phyloP scores from a whole-genome alignment of 2,888 invertebrate genomes.

The Ormyrus nitidulus region DNA sequence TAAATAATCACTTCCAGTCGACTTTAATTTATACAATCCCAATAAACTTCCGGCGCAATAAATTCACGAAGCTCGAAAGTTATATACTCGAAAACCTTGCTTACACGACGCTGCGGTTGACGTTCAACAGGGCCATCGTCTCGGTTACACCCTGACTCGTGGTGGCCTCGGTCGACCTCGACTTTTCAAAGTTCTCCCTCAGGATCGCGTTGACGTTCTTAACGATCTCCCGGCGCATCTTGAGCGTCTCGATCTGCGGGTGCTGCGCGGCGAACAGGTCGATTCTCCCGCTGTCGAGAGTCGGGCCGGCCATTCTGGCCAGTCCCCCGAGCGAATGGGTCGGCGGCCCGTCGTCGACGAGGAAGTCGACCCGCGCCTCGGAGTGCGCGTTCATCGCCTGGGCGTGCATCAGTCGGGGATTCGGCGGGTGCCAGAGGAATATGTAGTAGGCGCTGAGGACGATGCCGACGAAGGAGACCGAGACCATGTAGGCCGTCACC shows the following conservation, averaged over 20 bases:
- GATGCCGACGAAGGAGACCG: constrained; percentile 91
- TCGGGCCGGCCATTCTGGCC: background rate
- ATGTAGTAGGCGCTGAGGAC: constrained; percentile 88
- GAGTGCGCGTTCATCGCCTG: constrained; percentile 56
- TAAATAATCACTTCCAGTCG: too few relatives aligned
- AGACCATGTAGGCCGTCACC: constrained; percentile 87
- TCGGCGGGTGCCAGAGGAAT: constrained; percentile 86
- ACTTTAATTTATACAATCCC: too few relatives aligned
- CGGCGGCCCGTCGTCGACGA: background rate
- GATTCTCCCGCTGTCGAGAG: background rate
- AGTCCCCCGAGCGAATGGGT: background rate
- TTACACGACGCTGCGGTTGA: constrained; percentile 16
- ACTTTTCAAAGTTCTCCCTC: constrained; percentile 41
- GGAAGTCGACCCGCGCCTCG: constrained; percentile 24
- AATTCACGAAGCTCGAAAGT: too few relatives aligned
- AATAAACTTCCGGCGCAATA: too few relatives aligned
- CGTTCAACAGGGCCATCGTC: background rate
- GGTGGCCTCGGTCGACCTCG: background rate
- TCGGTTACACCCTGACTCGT: background rate
- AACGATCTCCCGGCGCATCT: constrained; percentile 51
- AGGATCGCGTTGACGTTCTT: constrained; percentile 50
- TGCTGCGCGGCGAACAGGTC: background rate
- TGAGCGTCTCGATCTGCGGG: constrained; percentile 10
- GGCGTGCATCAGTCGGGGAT: constrained; percentile 72
- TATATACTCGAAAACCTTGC: background rate